Evolutionary conservation across 2,113 vertebrate genomes (phyloP).

Genomic region (Gavialis gangeticus): DNA sequence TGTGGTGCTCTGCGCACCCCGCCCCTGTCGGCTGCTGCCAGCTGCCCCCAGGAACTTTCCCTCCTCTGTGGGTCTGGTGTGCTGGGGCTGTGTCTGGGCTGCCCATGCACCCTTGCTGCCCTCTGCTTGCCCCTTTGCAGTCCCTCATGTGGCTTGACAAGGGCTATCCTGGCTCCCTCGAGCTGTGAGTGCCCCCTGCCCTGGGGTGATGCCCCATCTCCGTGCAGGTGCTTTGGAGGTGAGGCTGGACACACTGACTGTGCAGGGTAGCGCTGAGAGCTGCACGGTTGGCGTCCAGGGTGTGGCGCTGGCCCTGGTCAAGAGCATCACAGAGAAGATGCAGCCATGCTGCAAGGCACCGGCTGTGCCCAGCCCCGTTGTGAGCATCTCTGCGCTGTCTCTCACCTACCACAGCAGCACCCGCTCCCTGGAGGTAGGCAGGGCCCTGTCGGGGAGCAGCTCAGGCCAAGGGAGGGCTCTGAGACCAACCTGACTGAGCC

Average conservation of each 20-base stretch:
- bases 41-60: not conserved
- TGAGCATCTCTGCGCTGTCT: conserved; percentile 84
- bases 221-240: conserved; percentile 88
- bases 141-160: not conserved
- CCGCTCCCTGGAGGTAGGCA: conserved; percentile 88
- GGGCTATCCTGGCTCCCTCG: too few species aligned
- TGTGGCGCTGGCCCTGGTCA: conserved; percentile 88
- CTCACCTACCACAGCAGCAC: conserved; percentile 87
- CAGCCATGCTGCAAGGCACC: conserved; percentile 89
- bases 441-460: too few species aligned
- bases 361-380: conserved; percentile 81
- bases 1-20: not conserved
- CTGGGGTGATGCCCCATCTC: not conserved
- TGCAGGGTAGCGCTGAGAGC: conserved; percentile 87
- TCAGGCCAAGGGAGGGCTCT: too few species aligned
- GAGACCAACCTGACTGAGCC: too few species aligned
- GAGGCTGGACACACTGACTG: conserved; percentile 86
- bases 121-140: not conserved
- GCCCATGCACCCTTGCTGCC: not conserved
- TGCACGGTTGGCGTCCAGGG: conserved; percentile 85
- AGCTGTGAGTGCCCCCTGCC: not conserved
- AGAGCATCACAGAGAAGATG: conserved; percentile 89
- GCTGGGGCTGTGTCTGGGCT: not conserved
- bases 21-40: not conserved
- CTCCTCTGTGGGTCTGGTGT: rapidly evolving